A percentile compares a stretch with the other conserved stretches of the same genome.
Conservation (phyloP, 2,797 vertebrate genomes). For the Hylomyscus alleni region DNA sequence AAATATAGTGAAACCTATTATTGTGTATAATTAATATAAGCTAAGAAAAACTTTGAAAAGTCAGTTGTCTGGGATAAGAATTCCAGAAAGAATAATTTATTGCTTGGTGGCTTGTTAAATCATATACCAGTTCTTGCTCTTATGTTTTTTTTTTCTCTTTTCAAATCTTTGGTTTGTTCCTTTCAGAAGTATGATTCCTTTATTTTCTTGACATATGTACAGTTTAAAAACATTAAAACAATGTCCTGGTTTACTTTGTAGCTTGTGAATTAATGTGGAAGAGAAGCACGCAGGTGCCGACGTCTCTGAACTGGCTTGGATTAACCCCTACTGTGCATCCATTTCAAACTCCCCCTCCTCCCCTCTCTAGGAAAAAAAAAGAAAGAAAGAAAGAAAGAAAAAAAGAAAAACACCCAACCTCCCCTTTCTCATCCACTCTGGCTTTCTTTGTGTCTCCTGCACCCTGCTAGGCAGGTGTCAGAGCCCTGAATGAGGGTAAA, state of each 20-base stretch:
- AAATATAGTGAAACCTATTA: background rate
- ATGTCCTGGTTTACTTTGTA: slow-evolving; percentile 58
- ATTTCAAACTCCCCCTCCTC: slow-evolving; percentile 87
- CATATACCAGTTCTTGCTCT: background rate
- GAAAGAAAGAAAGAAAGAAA: slow-evolving; percentile 61
- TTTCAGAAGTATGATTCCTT: background rate
- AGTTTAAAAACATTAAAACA: background rate
- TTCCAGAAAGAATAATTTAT: background rate
- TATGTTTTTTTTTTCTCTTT: background rate
- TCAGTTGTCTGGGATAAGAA: slow-evolving; percentile 72
- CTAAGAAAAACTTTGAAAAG: background rate
- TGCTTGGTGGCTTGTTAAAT: background rate
- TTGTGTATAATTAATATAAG: background rate
- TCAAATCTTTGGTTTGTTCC: background rate
- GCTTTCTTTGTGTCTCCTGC: slow-evolving; percentile 92
- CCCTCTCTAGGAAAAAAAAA: slow-evolving; percentile 75
- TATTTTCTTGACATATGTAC: background rate
- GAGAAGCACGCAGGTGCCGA: slow-evolving; percentile 93
- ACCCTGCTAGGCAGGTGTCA: slow-evolving; percentile 99
- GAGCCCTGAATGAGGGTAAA: slow-evolving; percentile 94
- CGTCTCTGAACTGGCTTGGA: slow-evolving; percentile 92
- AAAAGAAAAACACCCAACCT: slow-evolving; percentile 72
- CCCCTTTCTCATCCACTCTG: slow-evolving; percentile 90
- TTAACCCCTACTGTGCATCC: slow-evolving; percentile 93
- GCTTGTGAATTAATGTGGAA: slow-evolving; percentile 79